Evolutionary conservation across 2,888 invertebrate species (phyloP), one percentile per base, ranked within the genome.

Genomic region (Lissocephala sabroskyi): DNA sequence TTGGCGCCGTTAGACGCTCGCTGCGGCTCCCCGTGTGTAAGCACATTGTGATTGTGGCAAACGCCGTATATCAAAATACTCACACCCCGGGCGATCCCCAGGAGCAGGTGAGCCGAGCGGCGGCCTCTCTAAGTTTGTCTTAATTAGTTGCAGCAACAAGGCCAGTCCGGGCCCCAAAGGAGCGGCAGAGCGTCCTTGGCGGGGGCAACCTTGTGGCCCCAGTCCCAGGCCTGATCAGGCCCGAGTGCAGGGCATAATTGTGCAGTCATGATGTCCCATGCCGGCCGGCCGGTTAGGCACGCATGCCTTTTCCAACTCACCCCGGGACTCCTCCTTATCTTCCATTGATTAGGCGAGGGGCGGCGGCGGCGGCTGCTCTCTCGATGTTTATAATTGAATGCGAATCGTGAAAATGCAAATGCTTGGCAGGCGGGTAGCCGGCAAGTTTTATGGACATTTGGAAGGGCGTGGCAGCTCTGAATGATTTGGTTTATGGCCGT

Each of bases 41-140:
- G 62, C 70, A 77, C 77, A 68, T 65, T 64, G 61, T 73, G 68
- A 76, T 76, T 70, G 68, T 70, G 73, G 73, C 68, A 73, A 59
- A 59, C n/a, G 57, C 76, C 62, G 52, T 54, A 76, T 62, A 64
- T 73, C 74, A 70, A 64, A 73, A 59, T 61, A 52, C 59, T 45
- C 41, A 17, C 55, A 40, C 46, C n/a, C 44, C 9, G 14, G n/a
- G n/a, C n/a, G n/a, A n/a, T n/a, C n/a, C n/a, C n/a, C n/a, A n/a
- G n/a, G n/a, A n/a, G n/a, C n/a, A n/a, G n/a, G n/a, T n/a, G n/a
- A n/a, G n/a, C n/a, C n/a, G n/a, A n/a, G n/a, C n/a, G n/a, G n/a
- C n/a, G n/a, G n/a, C n/a, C n/a, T n/a, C n/a, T n/a, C n/a, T n/a
- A n/a, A n/a, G 60, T 68, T 71, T 73, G 76, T 68, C 68, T 68